Conservation (phyloP, 2,888 invertebrate genomes). For the Nasonovia ribisnigri region DNA sequence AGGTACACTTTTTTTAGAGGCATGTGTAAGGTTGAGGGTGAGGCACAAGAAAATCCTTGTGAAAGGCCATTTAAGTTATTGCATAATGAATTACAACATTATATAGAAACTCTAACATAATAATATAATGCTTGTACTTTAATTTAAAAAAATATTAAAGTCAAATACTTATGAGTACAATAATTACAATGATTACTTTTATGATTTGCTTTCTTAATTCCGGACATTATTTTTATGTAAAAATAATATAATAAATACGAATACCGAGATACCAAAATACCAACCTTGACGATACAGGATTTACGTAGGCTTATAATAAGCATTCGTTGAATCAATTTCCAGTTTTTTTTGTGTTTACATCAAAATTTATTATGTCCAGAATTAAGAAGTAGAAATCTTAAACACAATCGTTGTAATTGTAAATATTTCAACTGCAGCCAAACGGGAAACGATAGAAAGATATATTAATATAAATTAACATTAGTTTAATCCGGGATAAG, state of each 20-base stretch:
- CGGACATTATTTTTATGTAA: not conserved
- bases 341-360: not conserved
- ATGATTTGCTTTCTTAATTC: not conserved
- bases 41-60: slow-evolving; percentile 28
- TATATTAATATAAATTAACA: not conserved
- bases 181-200: not conserved
- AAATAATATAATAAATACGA: not conserved
- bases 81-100: slow-evolving; percentile 18
- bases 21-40: no score
- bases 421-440: not conserved
- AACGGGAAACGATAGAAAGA: not conserved
- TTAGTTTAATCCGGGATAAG: not conserved
- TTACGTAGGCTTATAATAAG: not conserved
- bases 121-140: no score
- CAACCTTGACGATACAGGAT: not conserved
- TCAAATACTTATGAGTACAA: not conserved
- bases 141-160: no score
- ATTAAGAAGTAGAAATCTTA: not conserved
- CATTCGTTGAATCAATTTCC: not conserved
- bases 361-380: not conserved
- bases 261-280: no score
- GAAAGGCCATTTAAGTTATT: slow-evolving; percentile 22
- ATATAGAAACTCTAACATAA: no score
- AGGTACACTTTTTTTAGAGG: no score
- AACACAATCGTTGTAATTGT: not conserved